Evolutionary conservation across 1,140 invertebrate genomes (phyloP), one percentile per base, ranked within the genome.

Genomic region (Drosophila novamexicana): DNA sequence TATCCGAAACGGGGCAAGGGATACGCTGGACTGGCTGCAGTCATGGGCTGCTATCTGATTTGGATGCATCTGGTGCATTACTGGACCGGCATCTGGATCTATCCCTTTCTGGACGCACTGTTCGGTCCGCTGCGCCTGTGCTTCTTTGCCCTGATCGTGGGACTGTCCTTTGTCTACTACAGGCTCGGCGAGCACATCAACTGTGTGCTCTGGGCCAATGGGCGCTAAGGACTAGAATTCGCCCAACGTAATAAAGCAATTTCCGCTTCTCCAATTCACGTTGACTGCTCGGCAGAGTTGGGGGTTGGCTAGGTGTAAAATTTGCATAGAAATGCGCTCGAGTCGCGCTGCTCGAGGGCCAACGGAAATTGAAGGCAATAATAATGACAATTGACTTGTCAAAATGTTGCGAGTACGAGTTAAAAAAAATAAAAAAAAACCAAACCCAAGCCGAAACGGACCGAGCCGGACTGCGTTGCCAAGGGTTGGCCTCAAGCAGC

Each of bases 81-180:
- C 61, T 93, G 94, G 63, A 95, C 95, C 32, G 95, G 95, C 40
- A 83, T 94, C 34, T 98, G 97, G 97, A 96, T 97, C 0, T 98
- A 98, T 90, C 97, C 97, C 0, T 93, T 98, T 39, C 93, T 98
- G 57, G 94, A 95, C 22, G 94, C 96, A 1, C 84, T 98, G 12
- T 94, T 94, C 52, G 93, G 94, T 72, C 94, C 95, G 0, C 64
- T 95, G 50, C 93, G 96, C 0, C 7, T 63, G 7, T 7, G 37
- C 6, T 75, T 84, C 74, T 71, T 62, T 9, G 49, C 7, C 1
- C 7, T 47, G 1, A 36, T 84, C 9, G 7, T 61, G 3, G 22
- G 2, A 5, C 16, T 64, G 0, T 42, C 64, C 45, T 65, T 70
- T n/a, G 16, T 10, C 12, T 80, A 75, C 58, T 84, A 85, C 50